Conservation (phyloP, 2,797 vertebrate species). For the Nasua narica region DNA sequence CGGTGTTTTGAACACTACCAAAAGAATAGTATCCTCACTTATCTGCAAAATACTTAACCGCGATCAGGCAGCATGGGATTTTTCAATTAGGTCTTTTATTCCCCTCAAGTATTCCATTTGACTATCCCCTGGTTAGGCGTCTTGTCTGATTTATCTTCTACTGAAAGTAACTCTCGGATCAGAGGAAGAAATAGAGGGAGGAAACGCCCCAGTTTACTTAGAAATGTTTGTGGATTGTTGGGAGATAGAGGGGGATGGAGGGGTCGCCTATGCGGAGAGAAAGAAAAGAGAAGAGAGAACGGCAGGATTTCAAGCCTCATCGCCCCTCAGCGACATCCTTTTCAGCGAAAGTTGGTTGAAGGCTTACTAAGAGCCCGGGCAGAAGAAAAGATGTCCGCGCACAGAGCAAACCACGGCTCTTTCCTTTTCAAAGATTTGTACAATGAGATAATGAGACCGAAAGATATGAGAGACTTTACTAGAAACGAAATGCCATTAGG, state of each 20-base stretch:
- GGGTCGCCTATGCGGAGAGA: background rate
- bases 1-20: background rate
- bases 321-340: conserved; percentile 67
- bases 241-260: background rate
- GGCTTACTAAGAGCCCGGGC: conserved; percentile 27
- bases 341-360: conserved; percentile 62
- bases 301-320: conserved; percentile 75
- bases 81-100: conserved; percentile 41
- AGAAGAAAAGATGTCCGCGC: conserved; percentile 26
- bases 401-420: conserved; percentile 35
- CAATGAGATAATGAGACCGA: conserved; percentile 45
- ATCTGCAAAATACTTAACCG: conserved; percentile 17
- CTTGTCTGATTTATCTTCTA: background rate
- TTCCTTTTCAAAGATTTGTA: conserved; percentile 34
- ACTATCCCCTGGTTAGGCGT: background rate
- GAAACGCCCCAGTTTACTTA: background rate
- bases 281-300: conserved; percentile 43
- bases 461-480: background rate
- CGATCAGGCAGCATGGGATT: background rate
- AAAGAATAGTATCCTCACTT: background rate
- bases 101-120: background rate
- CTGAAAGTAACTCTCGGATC: background rate
- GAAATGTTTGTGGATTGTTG: conserved; percentile 47
- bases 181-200: background rate
- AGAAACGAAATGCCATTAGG: conserved; percentile 42